Evolutionary conservation across 2,113 vertebrate species (phyloP), one percentile per base, ranked within the genome.

Genomic region (Orthonyx spaldingii): DNA sequence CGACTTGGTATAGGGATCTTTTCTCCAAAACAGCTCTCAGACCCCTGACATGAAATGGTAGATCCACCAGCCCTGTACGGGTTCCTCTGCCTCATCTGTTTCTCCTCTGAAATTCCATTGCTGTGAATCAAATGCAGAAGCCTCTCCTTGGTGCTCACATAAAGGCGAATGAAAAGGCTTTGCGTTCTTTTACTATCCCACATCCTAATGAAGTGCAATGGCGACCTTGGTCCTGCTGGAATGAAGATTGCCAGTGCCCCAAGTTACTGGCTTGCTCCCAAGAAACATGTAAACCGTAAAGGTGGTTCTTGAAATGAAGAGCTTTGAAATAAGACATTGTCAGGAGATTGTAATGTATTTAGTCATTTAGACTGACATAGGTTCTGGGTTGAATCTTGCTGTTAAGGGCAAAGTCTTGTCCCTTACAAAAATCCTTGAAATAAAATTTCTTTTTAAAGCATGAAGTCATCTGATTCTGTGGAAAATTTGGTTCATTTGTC

Each of bases 391-490:
- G 52, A 66, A 89, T 64, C 76, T 84, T 80, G 55, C 83, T 93
- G 41, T 74, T 88, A 65, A 74, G 55, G n/a, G 39, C 21, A 27
- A 87, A 80, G 41, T 84, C 50, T 84, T 55, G 33, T 66, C 35
- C 47, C 64, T 84, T 84, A 80, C 24, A 66, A 69, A 87, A 95
- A 71, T 55, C 37, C 37, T 74, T 53, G 30, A 61, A 83, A 74
- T 49, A 76, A 47, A 28, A n/a, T 7, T 39, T 81, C 2, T 71
- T 90, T 70, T 64, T 44, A 72, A 80, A 91, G 71, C 76, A 90
- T 84, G 83, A 93, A 16, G 53, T 96, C 88, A 79, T 90, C 76
- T 90, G 33, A 18, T 84, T 94, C 76, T 75, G 23, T 87, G 90
- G 79, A 93, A 93, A 89, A 64, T 64, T 66, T 23, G 35, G 41